phyloP scores from a whole-genome alignment of 2,113 vertebrate genomes.

The Oreochromis niloticus region DNA sequence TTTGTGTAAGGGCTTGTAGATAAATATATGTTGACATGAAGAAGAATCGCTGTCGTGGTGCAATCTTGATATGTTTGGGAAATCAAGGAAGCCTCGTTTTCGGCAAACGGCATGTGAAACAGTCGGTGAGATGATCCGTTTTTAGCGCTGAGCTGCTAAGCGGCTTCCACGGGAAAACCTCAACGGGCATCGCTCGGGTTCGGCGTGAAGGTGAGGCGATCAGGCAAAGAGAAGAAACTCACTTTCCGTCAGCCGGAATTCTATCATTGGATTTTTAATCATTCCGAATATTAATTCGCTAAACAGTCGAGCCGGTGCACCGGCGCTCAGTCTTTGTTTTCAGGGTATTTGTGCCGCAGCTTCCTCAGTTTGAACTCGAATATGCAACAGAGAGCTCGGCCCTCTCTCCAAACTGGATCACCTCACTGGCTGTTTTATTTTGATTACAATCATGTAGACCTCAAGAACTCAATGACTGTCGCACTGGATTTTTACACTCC shows the following conservation, averaged over 20 bases:
- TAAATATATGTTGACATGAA: conserved; percentile 27
- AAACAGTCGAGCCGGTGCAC: not conserved
- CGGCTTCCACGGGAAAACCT: not conserved
- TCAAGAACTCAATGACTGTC: conserved; percentile 75
- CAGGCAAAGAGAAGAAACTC: not conserved
- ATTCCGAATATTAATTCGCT: not conserved
- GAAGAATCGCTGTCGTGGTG: conserved; percentile 30
- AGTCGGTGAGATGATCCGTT: conserved; percentile 62
- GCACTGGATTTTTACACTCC: conserved; percentile 72
- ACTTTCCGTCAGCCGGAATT: not conserved
- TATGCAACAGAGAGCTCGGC: conserved; percentile 50
- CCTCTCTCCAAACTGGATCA: conserved; percentile 51
- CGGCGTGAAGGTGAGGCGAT: not conserved
- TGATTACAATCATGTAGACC: conserved; percentile 67
- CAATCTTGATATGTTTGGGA: conserved; percentile 58
- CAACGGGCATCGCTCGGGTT: not conserved
- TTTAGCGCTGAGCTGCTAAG: conserved; percentile 10
- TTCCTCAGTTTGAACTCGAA: conserved; percentile 19
- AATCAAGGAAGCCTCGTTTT: conserved; percentile 51
- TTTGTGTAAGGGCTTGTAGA: conserved; percentile 54
- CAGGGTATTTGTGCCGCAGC: not conserved
- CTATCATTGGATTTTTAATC: not conserved
- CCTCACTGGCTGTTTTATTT: conserved; percentile 62
- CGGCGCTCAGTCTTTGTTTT: not conserved
- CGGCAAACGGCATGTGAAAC: conserved; percentile 38